Base-by-base conservation (phyloP, 2,888 invertebrate species). In the Dorcus parallelipipedus region DNA sequence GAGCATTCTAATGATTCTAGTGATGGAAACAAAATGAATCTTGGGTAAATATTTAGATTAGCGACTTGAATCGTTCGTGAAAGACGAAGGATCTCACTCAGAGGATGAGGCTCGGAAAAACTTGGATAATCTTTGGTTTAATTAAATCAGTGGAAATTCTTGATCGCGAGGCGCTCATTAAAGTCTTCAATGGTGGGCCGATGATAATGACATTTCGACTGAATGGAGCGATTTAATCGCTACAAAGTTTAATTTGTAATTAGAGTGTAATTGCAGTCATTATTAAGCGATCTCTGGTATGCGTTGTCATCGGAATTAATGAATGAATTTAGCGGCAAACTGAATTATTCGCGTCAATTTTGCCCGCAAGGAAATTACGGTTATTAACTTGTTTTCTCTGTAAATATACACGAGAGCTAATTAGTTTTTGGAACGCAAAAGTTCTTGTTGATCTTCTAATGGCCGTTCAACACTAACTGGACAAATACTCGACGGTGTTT, bases 171-270 rank as follows among this genome's bases (percentile, higher is more conserved):
- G 63, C 65, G 64, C 67, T 67, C 66, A 67, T 69, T 68, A 65
- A 63, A 64, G 58, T 61, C 63, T 65, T 67, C 68, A 69, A 23
- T 69, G 69, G 26, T 33, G 64, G 68, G 69, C 66, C 67, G 67
- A 67, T 65, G 67, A 70, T 71, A 69, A 71, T 70, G 69, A 70
- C 70, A 63, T 69, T 71, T 68, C 67, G 63, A 63, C 61, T 65
- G 69, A 69, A 68, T 67, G 66, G 66, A 64, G 65, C 68, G 67
- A 70, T 70, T 71, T 70, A 68, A 70, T 71, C 69, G 66, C 67
- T 64, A 57, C 65, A 66, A 70, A 71, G 69, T 71, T 72, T 70
- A 70, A 72, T 71, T 71, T 66, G 68, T 69, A 69, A 72, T 72
- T 71, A 69, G 67, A 62, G 62, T 66, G 67, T 71, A 72, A 72